Evolutionary conservation across 2,113 vertebrate species (phyloP), one percentile per base, ranked within the genome.

Genomic region (Channa argus): DNA sequence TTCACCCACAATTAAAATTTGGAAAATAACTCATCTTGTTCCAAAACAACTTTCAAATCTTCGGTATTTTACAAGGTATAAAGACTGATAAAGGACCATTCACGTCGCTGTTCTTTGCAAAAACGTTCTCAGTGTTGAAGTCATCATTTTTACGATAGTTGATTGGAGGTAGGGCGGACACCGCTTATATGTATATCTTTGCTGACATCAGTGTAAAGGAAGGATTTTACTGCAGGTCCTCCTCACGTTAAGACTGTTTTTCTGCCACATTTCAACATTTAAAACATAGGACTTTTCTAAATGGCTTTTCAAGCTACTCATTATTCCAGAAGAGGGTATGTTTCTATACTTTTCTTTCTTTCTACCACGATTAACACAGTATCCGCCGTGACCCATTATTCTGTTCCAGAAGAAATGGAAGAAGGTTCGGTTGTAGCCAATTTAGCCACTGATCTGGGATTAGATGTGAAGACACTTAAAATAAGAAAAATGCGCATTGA

Each of bases 401-500:
- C 93, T 1, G 92, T 96, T 58, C 74, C 85, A 0, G 96, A 96
- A 51, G 95, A 96, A 76, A 92, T 94, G 83, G 92, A 95, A 59
- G 93, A 94, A 83, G 95, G 94, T 0, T 94, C 95, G 1, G 93
- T 96, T 0, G 94, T 96, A 36, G 94, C 95, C 1, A 95, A 95
- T 91, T 72, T 97, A 55, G 91, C 92, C 0, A 80, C 94, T 52
- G 96, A 96, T 87, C 83, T 97, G 71, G 94, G 94, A 2, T 81
- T 97, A 63, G 89, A 93, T 37, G 81, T 90, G 7, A 89, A 79
- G 52, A 90, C 82, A 0, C 71, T 95, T 2, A 84, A 59, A 4
- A 81, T 63, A 73, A 91, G 94, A 15, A 82, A 92, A 6, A 92
- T 93, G 60, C 91, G 93, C 1, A 14, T 95, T 0, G 92, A 94